Evolutionary conservation across 2,797 vertebrate species (phyloP).

Genomic region (Hypotaenidia okinawae): DNA sequence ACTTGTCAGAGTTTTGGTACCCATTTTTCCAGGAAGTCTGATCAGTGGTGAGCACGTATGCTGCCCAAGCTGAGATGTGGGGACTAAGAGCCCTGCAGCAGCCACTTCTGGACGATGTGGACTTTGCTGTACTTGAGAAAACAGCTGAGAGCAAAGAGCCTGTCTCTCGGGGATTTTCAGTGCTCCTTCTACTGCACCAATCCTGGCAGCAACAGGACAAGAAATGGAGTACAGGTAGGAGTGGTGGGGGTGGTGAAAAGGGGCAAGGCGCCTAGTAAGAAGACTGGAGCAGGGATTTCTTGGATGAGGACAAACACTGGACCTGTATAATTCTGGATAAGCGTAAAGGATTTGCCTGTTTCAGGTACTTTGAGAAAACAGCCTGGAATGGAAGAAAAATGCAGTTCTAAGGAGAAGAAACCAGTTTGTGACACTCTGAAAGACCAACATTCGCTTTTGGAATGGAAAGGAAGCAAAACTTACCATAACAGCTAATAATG

Average conservation of each 20-base stretch:
- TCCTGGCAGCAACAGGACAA: not conserved
- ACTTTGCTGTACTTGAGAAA: not conserved
- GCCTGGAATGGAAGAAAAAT: not conserved
- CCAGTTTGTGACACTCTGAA: not conserved
- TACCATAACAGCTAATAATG: not conserved
- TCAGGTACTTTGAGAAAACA: not conserved
- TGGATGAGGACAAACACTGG: not conserved
- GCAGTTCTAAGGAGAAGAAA: not conserved
- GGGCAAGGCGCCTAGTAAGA: not conserved
- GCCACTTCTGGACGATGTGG: not conserved
- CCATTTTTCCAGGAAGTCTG: not conserved
- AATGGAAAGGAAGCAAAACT: not conserved
- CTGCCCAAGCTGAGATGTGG: not conserved
- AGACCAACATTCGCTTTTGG: not conserved
- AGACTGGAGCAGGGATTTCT: not conserved
- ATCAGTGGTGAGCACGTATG: not conserved
- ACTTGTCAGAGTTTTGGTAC: not conserved
- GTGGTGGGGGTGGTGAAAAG: not conserved
- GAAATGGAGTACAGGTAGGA: not conserved
- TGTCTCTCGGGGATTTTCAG: not conserved
- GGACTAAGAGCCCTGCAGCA: not conserved
- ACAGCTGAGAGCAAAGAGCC: not conserved
- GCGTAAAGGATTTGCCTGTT: not conserved
- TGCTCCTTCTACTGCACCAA: not conserved
- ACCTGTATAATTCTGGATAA: not conserved